A percentile compares a stretch with the other conserved stretches of the same genome.
These are phyloP conservation scores for Drosophila pectinifera DNA, from an alignment of 1,140 invertebrate genomes.

Conservation along the genomic window DNA sequence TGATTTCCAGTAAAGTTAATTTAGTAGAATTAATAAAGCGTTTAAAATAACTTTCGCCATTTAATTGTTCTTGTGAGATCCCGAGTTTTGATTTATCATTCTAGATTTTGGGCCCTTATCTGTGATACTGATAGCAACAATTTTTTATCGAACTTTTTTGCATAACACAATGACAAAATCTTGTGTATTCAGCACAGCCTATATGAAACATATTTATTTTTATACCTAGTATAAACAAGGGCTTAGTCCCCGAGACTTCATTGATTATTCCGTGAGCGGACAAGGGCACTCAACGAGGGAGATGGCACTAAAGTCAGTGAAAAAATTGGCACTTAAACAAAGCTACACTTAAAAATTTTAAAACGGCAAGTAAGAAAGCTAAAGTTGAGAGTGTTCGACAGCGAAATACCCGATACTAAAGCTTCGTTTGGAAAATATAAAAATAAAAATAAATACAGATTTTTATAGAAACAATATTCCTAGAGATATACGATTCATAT, in stretches of 20 bases:
- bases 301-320: slow-evolving; percentile 4
- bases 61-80: neutral
- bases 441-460: neutral
- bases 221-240: slow-evolving; percentile 28
- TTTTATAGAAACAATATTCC: too few species aligned
- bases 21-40: neutral
- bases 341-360: neutral
- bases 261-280: slow-evolving; percentile 68
- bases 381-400: neutral
- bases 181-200: slow-evolving; percentile 1
- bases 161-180: slow-evolving; percentile 7
- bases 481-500: too few species aligned
- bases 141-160: slow-evolving; percentile 17
- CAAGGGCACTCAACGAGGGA: slow-evolving; percentile 47
- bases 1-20: neutral
- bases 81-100: neutral
- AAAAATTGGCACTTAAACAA: neutral
- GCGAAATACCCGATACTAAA: neutral
- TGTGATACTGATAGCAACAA: slow-evolving; percentile 7
- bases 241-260: slow-evolving; percentile 33
- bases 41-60: too few species aligned
- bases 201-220: slow-evolving; percentile 6
- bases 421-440: neutral
- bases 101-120: slow-evolving; percentile 1
- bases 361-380: neutral